Conservation (phyloP, 1,140 invertebrate genomes). For the Pseudomyrmex flavicornis region DNA sequence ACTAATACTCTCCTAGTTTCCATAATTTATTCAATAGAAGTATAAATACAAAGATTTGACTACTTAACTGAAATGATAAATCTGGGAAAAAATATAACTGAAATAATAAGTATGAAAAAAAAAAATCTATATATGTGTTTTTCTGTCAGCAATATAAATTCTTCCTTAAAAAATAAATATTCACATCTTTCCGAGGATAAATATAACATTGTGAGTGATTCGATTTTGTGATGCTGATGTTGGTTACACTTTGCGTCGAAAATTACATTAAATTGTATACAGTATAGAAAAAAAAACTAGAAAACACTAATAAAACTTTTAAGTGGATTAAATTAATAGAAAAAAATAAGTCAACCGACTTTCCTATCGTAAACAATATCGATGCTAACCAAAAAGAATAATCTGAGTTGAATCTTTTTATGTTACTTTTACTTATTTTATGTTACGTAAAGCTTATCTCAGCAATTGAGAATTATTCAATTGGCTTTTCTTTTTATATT, state of each 20-base stretch:
- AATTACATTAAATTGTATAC: too few relatives aligned
- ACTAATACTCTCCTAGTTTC: too few relatives aligned
- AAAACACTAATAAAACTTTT: too few relatives aligned
- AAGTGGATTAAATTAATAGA: neutral
- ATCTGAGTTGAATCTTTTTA: neutral
- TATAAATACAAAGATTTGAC: too few relatives aligned
- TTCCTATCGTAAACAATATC: neutral
- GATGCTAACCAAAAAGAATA: neutral
- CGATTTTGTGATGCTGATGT: neutral
- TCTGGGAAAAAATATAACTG: too few relatives aligned
- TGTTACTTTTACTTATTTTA: neutral
- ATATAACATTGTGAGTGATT: neutral
- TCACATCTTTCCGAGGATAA: neutral
- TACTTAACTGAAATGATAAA: neutral
- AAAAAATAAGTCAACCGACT: neutral
- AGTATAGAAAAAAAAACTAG: too few relatives aligned
- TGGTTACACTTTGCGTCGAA: too few relatives aligned
- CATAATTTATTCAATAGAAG: too few relatives aligned
- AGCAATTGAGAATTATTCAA: conserved; percentile 9
- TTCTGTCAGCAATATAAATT: neutral
- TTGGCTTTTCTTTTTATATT: neutral
- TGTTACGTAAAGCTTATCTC: conserved; percentile 9
- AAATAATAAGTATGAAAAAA: neutral
- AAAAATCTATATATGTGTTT: neutral
- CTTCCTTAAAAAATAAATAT: neutral